Conservation (phyloP, 2,888 invertebrate genomes). For the Lordiphosa fenestrarum region DNA sequence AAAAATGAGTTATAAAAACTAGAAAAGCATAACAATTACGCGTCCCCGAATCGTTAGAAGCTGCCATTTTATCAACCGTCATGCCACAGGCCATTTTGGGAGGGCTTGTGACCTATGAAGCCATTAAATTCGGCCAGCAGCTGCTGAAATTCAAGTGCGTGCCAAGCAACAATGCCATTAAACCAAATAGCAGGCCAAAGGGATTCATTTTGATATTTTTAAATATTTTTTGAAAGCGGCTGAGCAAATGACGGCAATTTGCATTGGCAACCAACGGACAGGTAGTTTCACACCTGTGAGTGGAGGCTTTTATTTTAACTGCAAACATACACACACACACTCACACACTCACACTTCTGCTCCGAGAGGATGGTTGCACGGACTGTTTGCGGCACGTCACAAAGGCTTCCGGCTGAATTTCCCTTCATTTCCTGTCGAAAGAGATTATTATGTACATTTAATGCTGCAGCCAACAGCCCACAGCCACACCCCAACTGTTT, state of each 20-base stretch:
- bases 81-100: too few species aligned
- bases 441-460: conserved; percentile 71
- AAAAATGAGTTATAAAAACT: too few species aligned
- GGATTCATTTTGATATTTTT: conserved; percentile 21
- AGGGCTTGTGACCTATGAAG: conserved; percentile 4
- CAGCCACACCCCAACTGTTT: conserved; percentile 38
- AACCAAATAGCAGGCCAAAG: conserved; percentile 1
- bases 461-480: conserved; percentile 35
- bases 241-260: conserved; percentile 42
- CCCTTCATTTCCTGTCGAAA: conserved; percentile 70
- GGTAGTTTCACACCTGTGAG: conserved; percentile 32
- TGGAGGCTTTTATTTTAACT: conserved; percentile 42
- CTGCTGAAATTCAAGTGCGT: conserved; percentile 18
- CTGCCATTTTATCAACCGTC: too few species aligned
- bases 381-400: conserved; percentile 69
- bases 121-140: conserved; percentile 12
- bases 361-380: conserved; percentile 45
- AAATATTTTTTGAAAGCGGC: conserved; percentile 22
- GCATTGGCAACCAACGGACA: conserved; percentile 22
- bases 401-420: conserved; percentile 74
- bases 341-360: conserved; percentile 12
- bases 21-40: too few species aligned
- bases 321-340: conserved; percentile 18
- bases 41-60: too few species aligned
- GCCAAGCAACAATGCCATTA: conserved; percentile 37